These are phyloP conservation scores for Xiphophorus couchianus DNA, from an alignment of 2,113 vertebrate species.

Conservation along the genomic window DNA sequence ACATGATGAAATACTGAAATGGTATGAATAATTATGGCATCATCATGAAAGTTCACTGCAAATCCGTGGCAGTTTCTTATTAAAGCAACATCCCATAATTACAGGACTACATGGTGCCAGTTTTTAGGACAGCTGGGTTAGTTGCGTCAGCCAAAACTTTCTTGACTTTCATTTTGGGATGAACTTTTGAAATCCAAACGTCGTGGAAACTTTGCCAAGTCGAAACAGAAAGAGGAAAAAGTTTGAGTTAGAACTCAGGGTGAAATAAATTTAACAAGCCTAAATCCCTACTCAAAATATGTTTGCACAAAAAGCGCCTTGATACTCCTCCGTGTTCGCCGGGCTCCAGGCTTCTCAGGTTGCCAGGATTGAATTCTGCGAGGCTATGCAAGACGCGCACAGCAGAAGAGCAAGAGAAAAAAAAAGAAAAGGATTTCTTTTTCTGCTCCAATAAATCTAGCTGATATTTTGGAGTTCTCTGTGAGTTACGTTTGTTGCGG, in stretches of 20 bases:
- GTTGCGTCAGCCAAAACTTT: not conserved
- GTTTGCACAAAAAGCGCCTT: conserved; percentile 25
- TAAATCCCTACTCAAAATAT: conserved; percentile 17
- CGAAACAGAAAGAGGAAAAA: conserved; percentile 1
- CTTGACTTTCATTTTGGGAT: conserved; percentile 1
- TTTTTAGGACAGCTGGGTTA: conserved; percentile 9
- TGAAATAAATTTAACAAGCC: conserved; percentile 16
- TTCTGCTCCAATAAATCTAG: conserved; percentile 64
- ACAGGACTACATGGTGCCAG: not conserved
- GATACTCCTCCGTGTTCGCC: conserved; percentile 4
- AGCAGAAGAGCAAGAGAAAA: conserved; percentile 3
- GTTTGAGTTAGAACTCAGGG: not conserved
- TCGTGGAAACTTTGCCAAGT: not conserved
- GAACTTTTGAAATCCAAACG: conserved; percentile 19
- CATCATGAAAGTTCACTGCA: not conserved
- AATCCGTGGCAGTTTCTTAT: not conserved
- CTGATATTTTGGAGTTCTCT: conserved; percentile 68
- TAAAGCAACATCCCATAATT: not conserved
- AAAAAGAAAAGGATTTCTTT: conserved; percentile 33
- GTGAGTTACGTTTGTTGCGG: conserved; percentile 42
- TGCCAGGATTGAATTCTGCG: conserved; percentile 34
- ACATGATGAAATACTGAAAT: not conserved
- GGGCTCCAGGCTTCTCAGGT: conserved; percentile 5
- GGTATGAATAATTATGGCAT: not conserved
- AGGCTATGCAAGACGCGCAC: conserved; percentile 28